phyloP scores from a whole-genome alignment of 1,140 invertebrate species.

The Vanessa tameamea region DNA sequence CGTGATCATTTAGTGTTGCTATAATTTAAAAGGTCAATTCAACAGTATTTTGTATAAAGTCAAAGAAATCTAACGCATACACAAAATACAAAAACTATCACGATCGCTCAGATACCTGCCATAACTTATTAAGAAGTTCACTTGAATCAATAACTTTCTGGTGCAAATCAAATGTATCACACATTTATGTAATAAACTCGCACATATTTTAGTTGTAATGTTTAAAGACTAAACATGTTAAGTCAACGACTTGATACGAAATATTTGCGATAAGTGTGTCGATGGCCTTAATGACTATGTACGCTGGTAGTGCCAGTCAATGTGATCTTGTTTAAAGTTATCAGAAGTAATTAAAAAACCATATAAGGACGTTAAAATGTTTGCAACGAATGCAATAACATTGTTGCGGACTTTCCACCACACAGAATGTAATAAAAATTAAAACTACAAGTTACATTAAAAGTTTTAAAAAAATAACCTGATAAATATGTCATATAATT shows the following conservation, averaged over 20 bases:
- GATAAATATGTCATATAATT: too few species aligned
- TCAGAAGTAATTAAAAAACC: slow-evolving; percentile 10
- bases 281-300: neutral
- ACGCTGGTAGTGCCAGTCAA: neutral
- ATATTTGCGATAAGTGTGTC: neutral
- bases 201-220: too few species aligned
- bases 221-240: neutral
- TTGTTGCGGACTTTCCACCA: neutral
- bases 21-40: too few species aligned
- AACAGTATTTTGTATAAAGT: too few species aligned
- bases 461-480: neutral
- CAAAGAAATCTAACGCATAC: too few species aligned
- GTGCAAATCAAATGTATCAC: too few species aligned
- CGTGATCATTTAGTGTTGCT: too few species aligned
- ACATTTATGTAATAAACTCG: too few species aligned
- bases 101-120: too few species aligned
- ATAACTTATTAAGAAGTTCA: too few species aligned
- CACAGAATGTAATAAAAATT: neutral
- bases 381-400: slow-evolving; percentile 1
- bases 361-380: slow-evolving; percentile 24
- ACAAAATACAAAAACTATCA: too few species aligned
- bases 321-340: neutral
- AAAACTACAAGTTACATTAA: neutral
- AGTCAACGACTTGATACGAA: neutral
- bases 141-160: too few species aligned